A percentile compares a stretch with the other conserved stretches of the same genome.
Conservation (phyloP, 2,113 vertebrate species). For the Catharus bicknelli region DNA sequence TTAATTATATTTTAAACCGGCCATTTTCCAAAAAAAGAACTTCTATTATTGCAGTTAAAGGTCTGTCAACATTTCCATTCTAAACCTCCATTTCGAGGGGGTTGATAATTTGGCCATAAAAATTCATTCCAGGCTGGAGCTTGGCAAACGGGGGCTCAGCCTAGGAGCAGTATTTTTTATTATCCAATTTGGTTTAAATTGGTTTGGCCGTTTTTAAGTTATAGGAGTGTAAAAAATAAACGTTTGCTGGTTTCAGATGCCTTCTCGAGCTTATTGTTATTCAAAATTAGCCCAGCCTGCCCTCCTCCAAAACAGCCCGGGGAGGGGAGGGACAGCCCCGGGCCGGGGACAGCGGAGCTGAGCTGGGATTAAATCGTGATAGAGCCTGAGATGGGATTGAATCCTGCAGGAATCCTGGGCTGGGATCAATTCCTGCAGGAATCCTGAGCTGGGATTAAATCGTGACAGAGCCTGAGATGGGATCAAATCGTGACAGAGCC, state of each 20-base stretch:
- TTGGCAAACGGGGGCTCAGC: constrained; percentile 56
- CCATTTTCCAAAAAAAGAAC: constrained; percentile 29
- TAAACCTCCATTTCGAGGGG: constrained; percentile 64
- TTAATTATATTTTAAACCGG: constrained; percentile 69
- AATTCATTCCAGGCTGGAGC: constrained; percentile 68
- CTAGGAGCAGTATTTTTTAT: constrained; percentile 70
- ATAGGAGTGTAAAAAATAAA: constrained; percentile 69
- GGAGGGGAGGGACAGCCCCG: background rate
- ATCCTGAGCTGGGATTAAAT: too few species aligned
- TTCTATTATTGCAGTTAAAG: constrained; percentile 65
- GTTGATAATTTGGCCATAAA: constrained; percentile 70
- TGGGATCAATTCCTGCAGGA: too few species aligned
- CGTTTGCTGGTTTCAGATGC: constrained; percentile 64
- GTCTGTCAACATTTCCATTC: constrained; percentile 67
- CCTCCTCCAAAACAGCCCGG: constrained; percentile 5
- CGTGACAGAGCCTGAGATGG: too few species aligned
- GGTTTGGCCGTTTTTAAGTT: constrained; percentile 67
- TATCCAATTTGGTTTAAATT: constrained; percentile 71
- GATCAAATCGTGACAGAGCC: too few species aligned
- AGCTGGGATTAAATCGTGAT: too few species aligned
- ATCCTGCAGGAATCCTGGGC: too few species aligned
- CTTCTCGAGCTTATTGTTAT: constrained; percentile 46
- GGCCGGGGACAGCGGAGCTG: background rate
- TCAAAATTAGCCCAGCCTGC: constrained; percentile 48
- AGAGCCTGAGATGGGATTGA: background rate